These are phyloP conservation scores for Gonatopus flavifemur DNA, from an alignment of 1,140 invertebrate genomes.

Conservation along the genomic window DNA sequence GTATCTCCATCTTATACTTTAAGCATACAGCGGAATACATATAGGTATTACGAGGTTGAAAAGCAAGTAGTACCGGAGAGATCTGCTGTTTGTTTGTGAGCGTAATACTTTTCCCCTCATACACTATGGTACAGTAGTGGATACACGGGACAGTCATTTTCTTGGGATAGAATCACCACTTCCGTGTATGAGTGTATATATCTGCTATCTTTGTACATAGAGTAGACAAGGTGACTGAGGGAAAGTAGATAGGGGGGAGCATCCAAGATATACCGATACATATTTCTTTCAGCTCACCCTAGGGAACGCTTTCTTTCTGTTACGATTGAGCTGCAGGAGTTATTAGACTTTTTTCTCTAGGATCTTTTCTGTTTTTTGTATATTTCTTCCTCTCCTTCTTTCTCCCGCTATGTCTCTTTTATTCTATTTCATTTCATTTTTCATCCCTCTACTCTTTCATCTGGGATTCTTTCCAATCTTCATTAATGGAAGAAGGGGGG, in stretches of 20 bases:
- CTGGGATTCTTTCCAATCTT: not conserved
- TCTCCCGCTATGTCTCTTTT: not conserved
- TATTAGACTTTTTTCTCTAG: conserved; percentile 32
- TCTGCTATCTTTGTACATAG: too few species aligned
- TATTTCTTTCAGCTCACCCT: conserved; percentile 28
- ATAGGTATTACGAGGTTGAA: too few species aligned
- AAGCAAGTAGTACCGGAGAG: too few species aligned
- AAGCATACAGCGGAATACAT: too few species aligned
- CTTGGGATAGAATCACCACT: conserved; percentile 12
- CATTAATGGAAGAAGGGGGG: not conserved
- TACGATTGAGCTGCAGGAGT: conserved; percentile 37
- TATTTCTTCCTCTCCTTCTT: conserved; percentile 3
- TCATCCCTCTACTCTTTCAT: not conserved
- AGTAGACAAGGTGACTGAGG: too few species aligned
- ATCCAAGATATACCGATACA: conserved; percentile 23
- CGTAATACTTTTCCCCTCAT: too few species aligned
- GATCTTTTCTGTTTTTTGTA: not conserved
- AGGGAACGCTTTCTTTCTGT: conserved; percentile 30
- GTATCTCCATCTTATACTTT: too few species aligned
- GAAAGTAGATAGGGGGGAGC: conserved; percentile 18
- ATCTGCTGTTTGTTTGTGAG: too few species aligned
- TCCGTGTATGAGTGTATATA: conserved; percentile 10
- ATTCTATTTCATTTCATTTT: not conserved
- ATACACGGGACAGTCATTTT: conserved; percentile 7
- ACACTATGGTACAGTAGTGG: too few species aligned